Evolutionary conservation across 53 echinoderm and acorn worm genomes (phyloP).

Genomic region (Crossaster papposus): DNA sequence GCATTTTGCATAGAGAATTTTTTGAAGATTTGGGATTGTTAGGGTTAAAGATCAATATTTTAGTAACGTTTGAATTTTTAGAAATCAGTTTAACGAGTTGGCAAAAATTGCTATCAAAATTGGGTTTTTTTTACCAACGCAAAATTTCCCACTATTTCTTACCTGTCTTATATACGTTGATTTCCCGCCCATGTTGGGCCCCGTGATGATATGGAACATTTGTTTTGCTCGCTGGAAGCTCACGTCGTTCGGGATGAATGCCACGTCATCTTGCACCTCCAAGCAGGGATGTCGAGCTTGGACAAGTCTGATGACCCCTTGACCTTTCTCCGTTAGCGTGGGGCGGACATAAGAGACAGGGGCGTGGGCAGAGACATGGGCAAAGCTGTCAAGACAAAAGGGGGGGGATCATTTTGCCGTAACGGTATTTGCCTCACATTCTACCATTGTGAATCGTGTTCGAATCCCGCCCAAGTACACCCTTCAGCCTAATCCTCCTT

Average conservation of each 20-base stretch:
- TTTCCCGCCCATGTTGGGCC: constrained; percentile 99
- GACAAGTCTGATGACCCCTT: constrained; percentile 68
- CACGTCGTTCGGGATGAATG: constrained; percentile 94
- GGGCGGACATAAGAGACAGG: constrained; percentile 95
- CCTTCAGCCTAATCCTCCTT: too few species aligned
- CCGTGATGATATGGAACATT: constrained; percentile 99
- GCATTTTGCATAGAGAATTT: too few species aligned
- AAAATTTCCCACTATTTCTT: background rate
- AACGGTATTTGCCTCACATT: background rate
- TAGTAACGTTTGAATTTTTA: too few species aligned
- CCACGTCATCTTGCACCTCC: constrained; percentile 94
- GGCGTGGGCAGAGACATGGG: constrained; percentile 93
- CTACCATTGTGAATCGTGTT: too few species aligned
- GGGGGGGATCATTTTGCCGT: background rate
- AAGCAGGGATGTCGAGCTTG: constrained; percentile 94
- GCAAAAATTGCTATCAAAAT: too few species aligned
- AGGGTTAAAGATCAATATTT: too few species aligned
- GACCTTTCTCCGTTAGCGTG: constrained; percentile 66
- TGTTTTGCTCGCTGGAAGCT: constrained; percentile 79
- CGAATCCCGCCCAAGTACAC: too few species aligned
- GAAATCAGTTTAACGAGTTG: too few species aligned
- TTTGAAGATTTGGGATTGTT: too few species aligned
- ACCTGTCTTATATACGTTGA: constrained; percentile 99
- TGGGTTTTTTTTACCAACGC: too few species aligned
- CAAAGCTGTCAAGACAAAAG: too few species aligned